Evolutionary conservation across 2,113 vertebrate genomes (phyloP).

Genomic region (Thalassarche chlororhynchos): DNA sequence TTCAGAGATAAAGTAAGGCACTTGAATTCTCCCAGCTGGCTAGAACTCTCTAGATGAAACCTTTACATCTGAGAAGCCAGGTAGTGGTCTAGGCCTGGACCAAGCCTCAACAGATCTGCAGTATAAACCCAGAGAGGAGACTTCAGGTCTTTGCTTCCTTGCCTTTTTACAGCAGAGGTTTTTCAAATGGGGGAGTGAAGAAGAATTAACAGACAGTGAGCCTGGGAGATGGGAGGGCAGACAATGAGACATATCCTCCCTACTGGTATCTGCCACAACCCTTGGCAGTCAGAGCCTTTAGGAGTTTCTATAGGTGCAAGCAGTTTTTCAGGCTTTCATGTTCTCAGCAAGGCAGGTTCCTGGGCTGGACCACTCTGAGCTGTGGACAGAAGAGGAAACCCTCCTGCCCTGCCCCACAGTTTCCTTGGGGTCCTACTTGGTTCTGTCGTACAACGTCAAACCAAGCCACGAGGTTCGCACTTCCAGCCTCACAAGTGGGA

Average conservation of each 20-base stretch:
- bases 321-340: not conserved
- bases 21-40: not conserved
- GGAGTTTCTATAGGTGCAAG: not conserved
- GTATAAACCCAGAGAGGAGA: not conserved
- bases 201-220: not conserved
- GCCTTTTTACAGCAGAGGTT: not conserved
- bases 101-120: not conserved
- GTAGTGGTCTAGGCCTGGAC: accelerated
- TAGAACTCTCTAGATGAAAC: not conserved
- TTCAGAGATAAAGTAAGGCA: not conserved
- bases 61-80: not conserved
- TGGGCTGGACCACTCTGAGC: not conserved
- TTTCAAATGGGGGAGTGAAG: not conserved
- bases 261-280: no score
- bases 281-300: not conserved
- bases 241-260: not conserved
- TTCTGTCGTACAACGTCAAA: not conserved
- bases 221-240: not conserved
- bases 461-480: not conserved
- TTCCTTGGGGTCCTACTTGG: not conserved
- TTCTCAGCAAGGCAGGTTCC: not conserved
- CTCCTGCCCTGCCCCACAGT: not conserved
- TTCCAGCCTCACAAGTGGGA: not conserved
- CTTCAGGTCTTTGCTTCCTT: not conserved
- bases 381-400: not conserved